Percentiles rank a stretch among this genome's conserved stretches.
Evolutionary conservation across 2,797 vertebrate species (phyloP).

Genomic region (Clarias laeviceps): DNA sequence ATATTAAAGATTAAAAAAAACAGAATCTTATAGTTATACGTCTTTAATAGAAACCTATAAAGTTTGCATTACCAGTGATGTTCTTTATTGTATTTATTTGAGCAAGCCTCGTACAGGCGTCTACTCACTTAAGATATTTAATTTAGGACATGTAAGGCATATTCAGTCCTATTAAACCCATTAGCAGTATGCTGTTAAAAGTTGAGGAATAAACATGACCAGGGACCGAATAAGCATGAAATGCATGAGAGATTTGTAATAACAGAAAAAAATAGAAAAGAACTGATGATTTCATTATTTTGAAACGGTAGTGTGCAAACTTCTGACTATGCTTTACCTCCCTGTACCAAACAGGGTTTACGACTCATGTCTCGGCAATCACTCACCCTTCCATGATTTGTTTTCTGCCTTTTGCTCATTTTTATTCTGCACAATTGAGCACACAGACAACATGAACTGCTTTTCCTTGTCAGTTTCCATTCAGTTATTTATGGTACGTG

Average conservation of each 20-base stretch:
- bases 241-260: too few relatives aligned
- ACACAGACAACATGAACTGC: neutral
- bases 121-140: neutral
- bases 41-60: neutral
- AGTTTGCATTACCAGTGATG: too few relatives aligned
- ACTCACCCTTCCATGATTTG: too few relatives aligned
- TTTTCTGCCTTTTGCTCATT: neutral
- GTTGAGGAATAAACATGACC: neutral
- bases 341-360: neutral
- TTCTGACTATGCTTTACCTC: neutral
- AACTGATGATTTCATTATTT: slow-evolving; percentile 11
- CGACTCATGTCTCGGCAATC: neutral
- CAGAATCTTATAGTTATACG: neutral
- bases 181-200: neutral
- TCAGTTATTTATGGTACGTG: neutral
- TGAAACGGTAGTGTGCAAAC: neutral
- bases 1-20: neutral
- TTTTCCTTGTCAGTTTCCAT: neutral
- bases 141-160: neutral
- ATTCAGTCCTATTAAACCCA: neutral
- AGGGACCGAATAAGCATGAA: neutral
- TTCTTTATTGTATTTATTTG: neutral
- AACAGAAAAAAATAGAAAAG: neutral
- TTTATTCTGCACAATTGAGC: neutral
- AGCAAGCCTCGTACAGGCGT: neutral